Percentiles rank a stretch among this genome's conserved stretches.
Conservation (phyloP, 1,140 invertebrate genomes). For the Spodoptera frugiperda region DNA sequence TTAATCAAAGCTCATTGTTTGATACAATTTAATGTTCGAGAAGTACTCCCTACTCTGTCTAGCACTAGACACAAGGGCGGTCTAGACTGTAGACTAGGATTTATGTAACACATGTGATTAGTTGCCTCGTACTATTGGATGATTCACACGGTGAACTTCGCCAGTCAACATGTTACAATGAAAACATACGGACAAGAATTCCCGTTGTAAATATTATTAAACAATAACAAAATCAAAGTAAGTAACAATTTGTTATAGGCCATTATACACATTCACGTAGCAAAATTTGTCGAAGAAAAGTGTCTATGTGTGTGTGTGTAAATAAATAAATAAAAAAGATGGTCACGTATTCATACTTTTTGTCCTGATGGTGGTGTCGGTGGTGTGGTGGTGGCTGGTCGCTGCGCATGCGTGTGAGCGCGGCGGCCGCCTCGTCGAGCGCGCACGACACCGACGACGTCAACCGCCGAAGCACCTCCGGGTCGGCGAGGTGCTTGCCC, state of each 20-base stretch:
- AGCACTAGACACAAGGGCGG: slow-evolving; percentile 7
- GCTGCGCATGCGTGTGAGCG: slow-evolving; percentile 96
- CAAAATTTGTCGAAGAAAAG: too few species aligned
- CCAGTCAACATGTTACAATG: slow-evolving; percentile 17
- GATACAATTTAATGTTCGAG: background rate
- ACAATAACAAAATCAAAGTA: too few species aligned
- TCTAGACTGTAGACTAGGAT: slow-evolving; percentile 31
- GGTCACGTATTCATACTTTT: slow-evolving; percentile 49
- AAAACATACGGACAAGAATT: slow-evolving; percentile 8
- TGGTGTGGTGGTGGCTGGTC: slow-evolving; percentile 87
- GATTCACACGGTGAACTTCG: slow-evolving; percentile 22
- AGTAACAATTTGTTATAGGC: too few species aligned
- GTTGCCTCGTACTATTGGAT: background rate
- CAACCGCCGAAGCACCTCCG: slow-evolving; percentile 93
- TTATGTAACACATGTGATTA: slow-evolving; percentile 28
- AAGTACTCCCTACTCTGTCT: background rate
- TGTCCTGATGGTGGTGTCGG: slow-evolving; percentile 81
- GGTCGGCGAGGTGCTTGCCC: slow-evolving; percentile 92
- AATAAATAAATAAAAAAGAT: too few species aligned
- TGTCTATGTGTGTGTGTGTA: too few species aligned
- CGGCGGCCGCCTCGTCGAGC: slow-evolving; percentile 97
- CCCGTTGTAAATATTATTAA: background rate
- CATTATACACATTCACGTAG: too few species aligned
- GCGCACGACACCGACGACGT: slow-evolving; percentile 97
- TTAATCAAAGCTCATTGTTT: slow-evolving; percentile 15